These are phyloP conservation scores for Nasonia giraulti DNA, from an alignment of 1,140 invertebrate genomes.

Conservation along the genomic window DNA sequence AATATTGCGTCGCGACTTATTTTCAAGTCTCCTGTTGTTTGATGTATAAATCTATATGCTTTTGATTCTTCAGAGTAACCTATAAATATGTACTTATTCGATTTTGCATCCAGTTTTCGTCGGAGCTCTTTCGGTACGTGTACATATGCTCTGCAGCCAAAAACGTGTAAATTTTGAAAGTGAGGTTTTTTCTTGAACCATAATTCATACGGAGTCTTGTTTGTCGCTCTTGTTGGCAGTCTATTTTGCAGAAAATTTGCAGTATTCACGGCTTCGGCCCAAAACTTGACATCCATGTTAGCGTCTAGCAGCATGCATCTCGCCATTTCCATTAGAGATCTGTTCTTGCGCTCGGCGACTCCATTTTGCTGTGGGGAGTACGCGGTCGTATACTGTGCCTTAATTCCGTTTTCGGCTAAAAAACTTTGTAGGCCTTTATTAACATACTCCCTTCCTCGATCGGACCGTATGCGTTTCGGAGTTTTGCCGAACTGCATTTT, in stretches of 20 bases:
- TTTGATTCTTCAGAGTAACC: slow-evolving; percentile 17
- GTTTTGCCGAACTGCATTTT: slow-evolving; percentile 48
- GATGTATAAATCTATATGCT: background rate
- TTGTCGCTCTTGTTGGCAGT: slow-evolving; percentile 42
- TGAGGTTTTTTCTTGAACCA: slow-evolving; percentile 59
- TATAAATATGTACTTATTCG: background rate
- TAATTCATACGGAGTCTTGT: slow-evolving; percentile 61
- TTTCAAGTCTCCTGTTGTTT: background rate
- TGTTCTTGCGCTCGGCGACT: slow-evolving; percentile 66
- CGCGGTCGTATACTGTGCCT: slow-evolving; percentile 55
- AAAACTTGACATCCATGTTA: slow-evolving; percentile 62
- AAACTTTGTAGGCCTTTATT: background rate
- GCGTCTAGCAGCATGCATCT: slow-evolving; percentile 63
- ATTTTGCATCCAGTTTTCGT: slow-evolving; percentile 16
- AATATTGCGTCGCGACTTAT: slow-evolving; percentile 16
- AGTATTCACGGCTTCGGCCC: slow-evolving; percentile 69
- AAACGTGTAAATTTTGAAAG: slow-evolving; percentile 49
- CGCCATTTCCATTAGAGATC: slow-evolving; percentile 63
- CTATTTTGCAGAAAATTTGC: slow-evolving; percentile 47
- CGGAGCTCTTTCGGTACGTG: slow-evolving; percentile 35
- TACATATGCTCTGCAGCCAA: slow-evolving; percentile 38
- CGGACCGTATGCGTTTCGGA: background rate
- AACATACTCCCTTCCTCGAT: slow-evolving; percentile 33
- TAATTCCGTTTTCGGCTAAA: slow-evolving; percentile 43
- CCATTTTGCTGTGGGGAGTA: slow-evolving; percentile 69